A percentile compares a stretch with the other conserved stretches of the same genome.
phyloP scores from a whole-genome alignment of 2,888 invertebrate species.

The Caenorhabditis auriculariae region DNA sequence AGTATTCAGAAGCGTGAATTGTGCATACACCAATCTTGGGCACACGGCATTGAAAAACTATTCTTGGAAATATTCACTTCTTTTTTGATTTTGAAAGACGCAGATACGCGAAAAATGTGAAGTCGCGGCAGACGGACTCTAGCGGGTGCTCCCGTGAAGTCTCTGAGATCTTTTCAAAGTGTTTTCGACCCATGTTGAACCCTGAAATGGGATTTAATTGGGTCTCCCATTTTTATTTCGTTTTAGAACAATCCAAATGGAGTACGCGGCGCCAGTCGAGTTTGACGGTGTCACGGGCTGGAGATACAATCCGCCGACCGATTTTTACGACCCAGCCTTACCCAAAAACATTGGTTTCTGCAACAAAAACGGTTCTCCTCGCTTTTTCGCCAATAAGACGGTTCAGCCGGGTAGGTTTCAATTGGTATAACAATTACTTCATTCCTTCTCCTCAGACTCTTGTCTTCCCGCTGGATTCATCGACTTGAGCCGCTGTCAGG shows the following conservation, averaged over 20 bases:
- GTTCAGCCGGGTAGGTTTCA: slow-evolving; percentile 48
- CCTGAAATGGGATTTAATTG: too few species aligned
- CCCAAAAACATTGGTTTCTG: slow-evolving; percentile 51
- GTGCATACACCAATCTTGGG: too few species aligned
- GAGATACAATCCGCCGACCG: slow-evolving; percentile 42
- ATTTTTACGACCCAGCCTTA: slow-evolving; percentile 43
- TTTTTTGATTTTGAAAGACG: too few species aligned
- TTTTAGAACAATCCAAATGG: slow-evolving; percentile 45
- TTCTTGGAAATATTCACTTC: too few species aligned
- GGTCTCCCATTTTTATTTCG: too few species aligned
- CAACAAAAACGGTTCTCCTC: slow-evolving; percentile 47
- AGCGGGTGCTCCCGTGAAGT: too few species aligned
- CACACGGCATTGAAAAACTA: too few species aligned
- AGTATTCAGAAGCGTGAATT: too few species aligned
- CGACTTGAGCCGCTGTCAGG: slow-evolving; percentile 54
- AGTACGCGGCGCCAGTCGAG: slow-evolving; percentile 28
- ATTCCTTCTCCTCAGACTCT: slow-evolving; percentile 29
- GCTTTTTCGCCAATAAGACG: slow-evolving; percentile 49
- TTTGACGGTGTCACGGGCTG: slow-evolving; percentile 44
- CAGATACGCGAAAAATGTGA: too few species aligned
- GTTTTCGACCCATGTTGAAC: too few species aligned
- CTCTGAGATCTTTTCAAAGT: too few species aligned
- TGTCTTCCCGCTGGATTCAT: slow-evolving; percentile 57
- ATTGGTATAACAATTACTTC: not conserved
- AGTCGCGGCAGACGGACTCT: too few species aligned